phyloP scores from a whole-genome alignment of 1,140 invertebrate genomes.

The Camponotus vicinus region DNA sequence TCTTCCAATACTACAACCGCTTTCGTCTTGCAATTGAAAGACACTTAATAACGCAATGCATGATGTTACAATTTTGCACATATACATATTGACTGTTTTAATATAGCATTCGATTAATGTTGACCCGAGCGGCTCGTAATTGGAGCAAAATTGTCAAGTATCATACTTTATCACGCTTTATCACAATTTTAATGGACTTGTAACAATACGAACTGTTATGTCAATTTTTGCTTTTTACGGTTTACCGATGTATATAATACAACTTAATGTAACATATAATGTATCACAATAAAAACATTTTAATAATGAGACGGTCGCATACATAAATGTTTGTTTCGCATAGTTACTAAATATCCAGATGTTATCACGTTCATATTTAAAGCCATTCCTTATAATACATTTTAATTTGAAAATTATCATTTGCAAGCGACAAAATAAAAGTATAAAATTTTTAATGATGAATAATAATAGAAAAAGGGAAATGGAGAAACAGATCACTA shows the following conservation, averaged over 20 bases:
- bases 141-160: conserved; percentile 25
- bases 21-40: conserved; percentile 22
- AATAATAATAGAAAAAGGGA: not conserved
- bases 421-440: not conserved
- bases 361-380: not conserved
- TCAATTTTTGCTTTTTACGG: not conserved
- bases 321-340: not conserved
- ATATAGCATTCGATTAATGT: conserved; percentile 29
- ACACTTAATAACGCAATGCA: conserved; percentile 32
- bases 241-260: not conserved
- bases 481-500: not conserved
- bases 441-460: not conserved
- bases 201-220: not conserved
- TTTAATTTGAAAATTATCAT: conserved; percentile 1
- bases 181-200: conserved; percentile 8
- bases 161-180: conserved; percentile 18
- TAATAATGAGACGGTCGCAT: not conserved
- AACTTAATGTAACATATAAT: not conserved
- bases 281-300: not conserved
- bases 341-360: not conserved
- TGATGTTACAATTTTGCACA: conserved; percentile 32
- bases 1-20: conserved; percentile 52
- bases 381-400: not conserved
- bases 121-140: not conserved
- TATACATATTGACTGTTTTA: conserved; percentile 34